Evolutionary conservation across 2,888 invertebrate genomes (phyloP).

Genomic region (Sinopyrophorus schimmeli): DNA sequence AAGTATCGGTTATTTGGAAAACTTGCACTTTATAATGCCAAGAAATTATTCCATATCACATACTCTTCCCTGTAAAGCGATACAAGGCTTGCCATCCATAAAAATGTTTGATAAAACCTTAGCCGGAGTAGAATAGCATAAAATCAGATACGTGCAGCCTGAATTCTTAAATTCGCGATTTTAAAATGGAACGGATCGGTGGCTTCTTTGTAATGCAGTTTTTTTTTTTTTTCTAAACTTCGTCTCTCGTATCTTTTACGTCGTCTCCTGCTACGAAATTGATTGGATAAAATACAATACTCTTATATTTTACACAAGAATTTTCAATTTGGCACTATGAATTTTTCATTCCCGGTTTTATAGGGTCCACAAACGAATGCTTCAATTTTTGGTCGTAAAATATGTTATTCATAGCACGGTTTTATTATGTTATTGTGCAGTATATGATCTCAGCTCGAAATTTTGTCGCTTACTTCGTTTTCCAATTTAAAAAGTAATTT

Average conservation of each 20-base stretch:
- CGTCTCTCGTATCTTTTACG: conserved; percentile 7
- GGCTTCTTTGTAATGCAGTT: too few species aligned
- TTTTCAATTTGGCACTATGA: conserved; percentile 22
- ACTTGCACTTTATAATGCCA: too few species aligned
- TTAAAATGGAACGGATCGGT: too few species aligned
- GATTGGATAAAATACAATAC: conserved; percentile 17
- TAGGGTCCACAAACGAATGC: conserved; percentile 7
- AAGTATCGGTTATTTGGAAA: too few species aligned
- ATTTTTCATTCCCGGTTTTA: conserved; percentile 19
- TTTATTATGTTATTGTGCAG: conserved; percentile 13
- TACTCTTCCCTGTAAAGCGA: neutral
- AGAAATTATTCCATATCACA: conserved; percentile 4
- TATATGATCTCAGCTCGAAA: too few species aligned
- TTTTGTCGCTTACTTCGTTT: too few species aligned
- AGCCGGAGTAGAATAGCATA: neutral
- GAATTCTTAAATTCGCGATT: too few species aligned
- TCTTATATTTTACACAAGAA: conserved; percentile 19
- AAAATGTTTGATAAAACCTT: conserved; percentile 7
- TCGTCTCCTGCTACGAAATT: conserved; percentile 4
- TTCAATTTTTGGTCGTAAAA: conserved; percentile 8
- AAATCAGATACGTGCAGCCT: conserved; percentile 3
- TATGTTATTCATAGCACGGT: conserved; percentile 11
- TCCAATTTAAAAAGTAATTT: too few species aligned
- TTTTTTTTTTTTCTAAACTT: too few species aligned
- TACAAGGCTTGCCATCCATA: conserved; percentile 1